These are phyloP conservation scores for Musca domestica DNA, from an alignment of 1,140 invertebrate species.

Conservation along the genomic window DNA sequence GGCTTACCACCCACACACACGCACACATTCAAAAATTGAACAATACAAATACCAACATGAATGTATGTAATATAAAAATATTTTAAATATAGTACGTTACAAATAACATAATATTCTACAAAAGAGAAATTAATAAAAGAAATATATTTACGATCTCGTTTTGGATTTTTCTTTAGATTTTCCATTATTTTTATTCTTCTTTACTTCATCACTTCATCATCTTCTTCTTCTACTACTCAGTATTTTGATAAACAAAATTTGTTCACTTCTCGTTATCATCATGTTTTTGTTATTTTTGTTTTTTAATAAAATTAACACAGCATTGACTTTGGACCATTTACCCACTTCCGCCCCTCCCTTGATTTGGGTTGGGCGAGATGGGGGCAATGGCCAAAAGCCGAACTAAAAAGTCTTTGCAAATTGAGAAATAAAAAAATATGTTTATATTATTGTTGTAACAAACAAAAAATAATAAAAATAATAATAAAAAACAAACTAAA, in stretches of 20 bases:
- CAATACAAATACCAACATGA: slow-evolving; percentile 2
- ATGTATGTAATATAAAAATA: slow-evolving; percentile 20
- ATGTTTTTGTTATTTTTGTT: slow-evolving; percentile 18
- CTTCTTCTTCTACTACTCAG: slow-evolving; percentile 1
- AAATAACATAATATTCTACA: slow-evolving; percentile 23
- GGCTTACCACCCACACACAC: too few relatives aligned
- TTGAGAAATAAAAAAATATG: slow-evolving; percentile 13
- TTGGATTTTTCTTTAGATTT: not conserved
- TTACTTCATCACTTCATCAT: too few relatives aligned
- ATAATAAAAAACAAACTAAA: not conserved
- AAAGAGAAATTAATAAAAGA: slow-evolving; percentile 13
- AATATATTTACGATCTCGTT: slow-evolving; percentile 1
- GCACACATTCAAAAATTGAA: not conserved
- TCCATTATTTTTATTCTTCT: not conserved
- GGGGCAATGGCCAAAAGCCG: not conserved
- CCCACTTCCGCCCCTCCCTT: not conserved
- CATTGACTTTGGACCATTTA: slow-evolving; percentile 36
- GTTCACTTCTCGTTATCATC: not conserved
- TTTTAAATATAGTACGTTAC: slow-evolving; percentile 22
- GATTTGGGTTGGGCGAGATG: too few relatives aligned
- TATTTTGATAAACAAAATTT: too few relatives aligned
- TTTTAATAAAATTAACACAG: slow-evolving; percentile 43
- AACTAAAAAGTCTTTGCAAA: slow-evolving; percentile 41
- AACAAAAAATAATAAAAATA: slow-evolving; percentile 26
- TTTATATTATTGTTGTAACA: slow-evolving; percentile 29